Base-by-base conservation (phyloP, 23 tunicate genomes). In the Phallusia fumigata region DNA sequence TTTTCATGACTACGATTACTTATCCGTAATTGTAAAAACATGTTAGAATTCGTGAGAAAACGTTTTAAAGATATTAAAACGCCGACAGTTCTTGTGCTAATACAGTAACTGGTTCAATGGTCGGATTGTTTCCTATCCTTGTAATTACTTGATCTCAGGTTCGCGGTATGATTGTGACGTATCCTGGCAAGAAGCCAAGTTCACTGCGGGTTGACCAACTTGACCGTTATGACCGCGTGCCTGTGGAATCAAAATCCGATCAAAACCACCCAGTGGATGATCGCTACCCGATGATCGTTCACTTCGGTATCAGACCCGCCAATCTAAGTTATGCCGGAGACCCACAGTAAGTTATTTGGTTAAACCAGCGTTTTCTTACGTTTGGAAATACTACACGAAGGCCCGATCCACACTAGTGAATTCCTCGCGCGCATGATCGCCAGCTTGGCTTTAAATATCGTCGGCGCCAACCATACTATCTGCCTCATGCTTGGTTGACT, bases 271-370 rank as follows among this genome's bases (percentile, higher is more conserved):
- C 86, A 34, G 90, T 82, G 32, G 92, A 91, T 69, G 89, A 92
- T 28, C 90, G 92, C 11, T 97, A 82, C 64, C 99, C 99, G 15
- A 35, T 90, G 86, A 92, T 97, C 31, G 87, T 97, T 21, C 99
- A 97, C 73, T 97, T 97, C 64, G 99, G 99, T 33, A 82, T 97
- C 22, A 85, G 99, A 32, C 99, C 99, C 0, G 99, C 99, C 26
- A 88, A 86, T 51, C 65, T 97, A 44, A 97, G 99, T 65, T 97
- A 97, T 51, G 97, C 97, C 10, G 99, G 99, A 22, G 99, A 97
- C 53, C 97, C 99, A 0, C 88, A 88, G 94, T 89, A 80, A n/a
- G 94, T 88, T 5, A 3, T 58, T 16, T 21, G 28, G 11, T 58
- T n/a, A n/a, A n/a, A n/a, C n/a, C n/a, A n/a, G n/a, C n/a, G n/a